These are phyloP conservation scores for Hesperophylax magnus DNA, from an alignment of 1,140 invertebrate species.

Conservation along the genomic window DNA sequence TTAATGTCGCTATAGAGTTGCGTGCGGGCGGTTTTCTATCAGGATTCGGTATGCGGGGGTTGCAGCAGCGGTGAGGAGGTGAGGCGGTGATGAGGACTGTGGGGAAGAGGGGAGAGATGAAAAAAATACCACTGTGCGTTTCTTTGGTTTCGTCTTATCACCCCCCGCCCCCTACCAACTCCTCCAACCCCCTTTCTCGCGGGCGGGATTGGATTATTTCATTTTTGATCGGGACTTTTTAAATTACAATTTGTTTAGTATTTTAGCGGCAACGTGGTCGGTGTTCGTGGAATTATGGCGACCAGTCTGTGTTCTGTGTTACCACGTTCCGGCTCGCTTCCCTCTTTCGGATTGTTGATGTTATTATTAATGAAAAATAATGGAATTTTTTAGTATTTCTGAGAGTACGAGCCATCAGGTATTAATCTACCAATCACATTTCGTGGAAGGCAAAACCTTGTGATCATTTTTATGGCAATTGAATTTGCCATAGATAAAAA, in stretches of 20 bases:
- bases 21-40: constrained; percentile 40
- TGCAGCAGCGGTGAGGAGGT: background rate
- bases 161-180: constrained; percentile 29
- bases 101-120: background rate
- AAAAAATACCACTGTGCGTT: constrained; percentile 39
- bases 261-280: background rate
- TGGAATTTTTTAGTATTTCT: background rate
- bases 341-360: constrained; percentile 4
- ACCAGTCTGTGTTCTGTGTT: background rate
- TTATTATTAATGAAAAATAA: constrained; percentile 2
- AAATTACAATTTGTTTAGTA: background rate
- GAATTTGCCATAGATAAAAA: no score
- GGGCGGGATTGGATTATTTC: background rate
- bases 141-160: constrained; percentile 56
- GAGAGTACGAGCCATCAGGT: no score
- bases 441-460: no score
- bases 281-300: background rate
- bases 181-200: background rate
- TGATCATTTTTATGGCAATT: no score
- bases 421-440: no score
- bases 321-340: constrained; percentile 15
- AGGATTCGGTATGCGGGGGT: constrained; percentile 23
- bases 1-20: constrained; percentile 46
- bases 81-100: background rate
- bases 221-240: constrained; percentile 19